Evolutionary conservation across 2,888 invertebrate species (phyloP), one percentile per base, ranked within the genome.

Genomic region (Orchesellides sinensis): DNA sequence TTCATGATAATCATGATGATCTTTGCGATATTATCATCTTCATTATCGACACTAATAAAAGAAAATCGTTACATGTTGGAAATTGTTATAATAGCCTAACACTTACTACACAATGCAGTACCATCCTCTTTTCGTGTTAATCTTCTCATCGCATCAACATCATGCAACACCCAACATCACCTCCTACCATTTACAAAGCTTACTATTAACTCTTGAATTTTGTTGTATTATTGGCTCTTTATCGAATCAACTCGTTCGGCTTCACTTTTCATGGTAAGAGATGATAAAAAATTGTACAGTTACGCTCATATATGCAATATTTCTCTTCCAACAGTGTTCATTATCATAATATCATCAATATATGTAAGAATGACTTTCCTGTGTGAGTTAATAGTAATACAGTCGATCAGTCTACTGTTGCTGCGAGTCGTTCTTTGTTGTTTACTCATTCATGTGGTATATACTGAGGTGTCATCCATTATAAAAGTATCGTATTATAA

Each of bases 401-500:
- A 25, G 54, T 56, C 25, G 40, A 35, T 59, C 32, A 27, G 56
- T 56, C 77, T 65, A 35, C 45, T 66, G 68, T 68, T 68, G 77
- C 77, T 45, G 14, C 5, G n/a, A 10, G 17, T 61, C 29, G 8
- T 68, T 56, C 52, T 63, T 63, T 27, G 45, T 73, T 80, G 80
- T 80, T 80, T 80, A 66, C 73, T 73, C 80, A 72, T 80, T 80
- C 73, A 79, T 68, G 54, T 79, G 79, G 72, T 72, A 65, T 72
- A 79, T 54, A n/a, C n/a, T n/a, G n/a, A n/a, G n/a, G 25, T 70
- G 78, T 69, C 78, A n/a, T 29, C 63, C 40, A 54, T 52, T 40
- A 14, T 66, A 14, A 12, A 40, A 17, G n/a, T 54, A 10, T 25
- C 54, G 29, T 59, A 17, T 17, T 35, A 5, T 12, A 35, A 35